Percentiles rank a stretch among this genome's conserved stretches.
These are phyloP conservation scores for Hormiphora californensis DNA, from an alignment of 37 sponge, comb jelly and placozoan species.

Conservation along the genomic window DNA sequence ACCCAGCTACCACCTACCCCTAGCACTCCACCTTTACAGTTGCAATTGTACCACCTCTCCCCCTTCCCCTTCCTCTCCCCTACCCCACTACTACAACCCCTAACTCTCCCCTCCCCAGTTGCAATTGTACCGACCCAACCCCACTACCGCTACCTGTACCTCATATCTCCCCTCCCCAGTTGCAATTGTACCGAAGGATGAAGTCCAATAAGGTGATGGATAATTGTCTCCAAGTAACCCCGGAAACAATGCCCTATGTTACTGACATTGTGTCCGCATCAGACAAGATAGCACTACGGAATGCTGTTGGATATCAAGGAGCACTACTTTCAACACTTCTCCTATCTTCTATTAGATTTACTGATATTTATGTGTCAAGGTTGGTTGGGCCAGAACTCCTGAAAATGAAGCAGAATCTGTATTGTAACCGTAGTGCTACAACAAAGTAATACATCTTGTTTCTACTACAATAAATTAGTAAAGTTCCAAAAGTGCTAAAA, in stretches of 20 bases:
- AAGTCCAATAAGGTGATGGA: not conserved
- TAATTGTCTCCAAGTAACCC: not conserved
- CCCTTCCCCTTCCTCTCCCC: too few relatives aligned
- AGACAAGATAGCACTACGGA: constrained; percentile 13
- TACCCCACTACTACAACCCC: too few relatives aligned
- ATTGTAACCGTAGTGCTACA: not conserved
- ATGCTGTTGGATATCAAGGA: constrained; percentile 24
- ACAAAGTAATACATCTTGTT: not conserved
- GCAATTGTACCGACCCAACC: too few relatives aligned
- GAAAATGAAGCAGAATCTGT: not conserved
- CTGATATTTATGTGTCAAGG: too few relatives aligned
- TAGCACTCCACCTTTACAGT: too few relatives aligned
- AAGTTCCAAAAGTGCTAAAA: too few relatives aligned
- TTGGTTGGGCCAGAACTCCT: not conserved
- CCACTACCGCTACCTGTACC: too few relatives aligned
- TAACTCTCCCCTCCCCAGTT: too few relatives aligned
- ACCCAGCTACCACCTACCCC: too few relatives aligned
- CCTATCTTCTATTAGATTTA: too few relatives aligned
- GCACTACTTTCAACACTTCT: constrained; percentile 47
- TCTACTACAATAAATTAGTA: too few relatives aligned
- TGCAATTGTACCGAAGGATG: constrained; percentile 41
- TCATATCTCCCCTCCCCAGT: not conserved
- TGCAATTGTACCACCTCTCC: too few relatives aligned
- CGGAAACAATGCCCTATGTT: not conserved
- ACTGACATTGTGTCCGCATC: not conserved